These are phyloP conservation scores for Hephaestus fuliginosus DNA, from an alignment of 2,797 vertebrate species.

Conservation along the genomic window DNA sequence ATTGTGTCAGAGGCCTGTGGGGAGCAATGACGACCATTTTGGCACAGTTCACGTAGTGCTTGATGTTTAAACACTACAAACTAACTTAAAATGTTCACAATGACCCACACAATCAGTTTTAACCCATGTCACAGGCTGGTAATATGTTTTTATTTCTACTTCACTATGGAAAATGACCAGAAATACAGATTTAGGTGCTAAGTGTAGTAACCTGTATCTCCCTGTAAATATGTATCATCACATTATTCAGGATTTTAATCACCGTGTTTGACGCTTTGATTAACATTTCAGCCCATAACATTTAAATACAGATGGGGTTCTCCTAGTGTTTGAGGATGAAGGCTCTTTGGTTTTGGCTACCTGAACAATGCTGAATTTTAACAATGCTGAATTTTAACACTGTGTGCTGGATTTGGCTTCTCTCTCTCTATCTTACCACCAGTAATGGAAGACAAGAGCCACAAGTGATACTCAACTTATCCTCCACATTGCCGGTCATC, in stretches of 20 bases:
- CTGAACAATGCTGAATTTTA: slow-evolving; percentile 12
- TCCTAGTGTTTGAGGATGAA: slow-evolving; percentile 3
- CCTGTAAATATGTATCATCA: neutral
- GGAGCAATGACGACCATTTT: neutral
- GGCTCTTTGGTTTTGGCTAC: slow-evolving; percentile 4
- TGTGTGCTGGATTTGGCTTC: slow-evolving; percentile 8
- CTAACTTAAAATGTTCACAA: slow-evolving; percentile 2
- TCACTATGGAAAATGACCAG: neutral
- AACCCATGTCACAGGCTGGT: neutral
- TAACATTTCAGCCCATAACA: neutral
- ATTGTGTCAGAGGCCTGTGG: too few relatives aligned
- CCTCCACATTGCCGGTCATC: slow-evolving; percentile 5
- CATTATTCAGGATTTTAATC: neutral
- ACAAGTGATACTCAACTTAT: slow-evolving; percentile 41
- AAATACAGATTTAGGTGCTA: neutral
- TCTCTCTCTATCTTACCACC: slow-evolving; percentile 17
- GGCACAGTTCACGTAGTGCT: neutral
- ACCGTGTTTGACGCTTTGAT: neutral
- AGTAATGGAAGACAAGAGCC: slow-evolving; percentile 54
- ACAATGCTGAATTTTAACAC: slow-evolving; percentile 11
- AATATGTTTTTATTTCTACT: neutral
- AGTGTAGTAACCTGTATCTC: neutral
- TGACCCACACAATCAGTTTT: neutral
- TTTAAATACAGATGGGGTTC: slow-evolving; percentile 12
- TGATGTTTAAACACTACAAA: neutral